phyloP scores from a whole-genome alignment of 2,888 invertebrate genomes.

The Dichetophora obliterata region DNA sequence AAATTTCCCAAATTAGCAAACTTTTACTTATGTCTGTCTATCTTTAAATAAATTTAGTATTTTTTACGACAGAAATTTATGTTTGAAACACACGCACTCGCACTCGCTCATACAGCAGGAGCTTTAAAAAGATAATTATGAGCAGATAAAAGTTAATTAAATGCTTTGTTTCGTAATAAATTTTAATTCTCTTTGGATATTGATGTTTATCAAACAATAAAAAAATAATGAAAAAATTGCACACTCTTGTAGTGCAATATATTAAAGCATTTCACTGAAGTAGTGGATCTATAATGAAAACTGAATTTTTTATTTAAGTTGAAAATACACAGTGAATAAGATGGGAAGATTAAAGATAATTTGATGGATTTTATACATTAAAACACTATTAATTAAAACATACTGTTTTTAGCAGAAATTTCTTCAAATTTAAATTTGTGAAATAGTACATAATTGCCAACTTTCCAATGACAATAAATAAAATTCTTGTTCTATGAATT shows the following conservation, averaged over 20 bases:
- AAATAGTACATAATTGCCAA: too few relatives aligned
- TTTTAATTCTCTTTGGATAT: too few relatives aligned
- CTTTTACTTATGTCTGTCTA: neutral
- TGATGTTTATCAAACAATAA: neutral
- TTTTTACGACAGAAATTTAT: neutral
- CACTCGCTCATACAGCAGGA: neutral
- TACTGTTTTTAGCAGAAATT: too few relatives aligned
- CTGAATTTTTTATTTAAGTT: neutral
- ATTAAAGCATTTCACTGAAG: neutral
- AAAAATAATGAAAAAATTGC: neutral
- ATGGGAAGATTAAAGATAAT: too few relatives aligned
- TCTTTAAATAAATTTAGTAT: conserved; percentile 3
- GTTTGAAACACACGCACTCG: neutral
- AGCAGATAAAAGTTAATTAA: neutral
- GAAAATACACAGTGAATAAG: too few relatives aligned
- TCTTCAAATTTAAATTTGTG: too few relatives aligned
- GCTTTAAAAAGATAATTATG: neutral
- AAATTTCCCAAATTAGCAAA: neutral
- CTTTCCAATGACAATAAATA: too few relatives aligned
- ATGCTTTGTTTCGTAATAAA: neutral
- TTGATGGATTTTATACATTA: too few relatives aligned
- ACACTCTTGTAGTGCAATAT: neutral
- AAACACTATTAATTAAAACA: too few relatives aligned
- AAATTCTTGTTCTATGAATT: too few relatives aligned
- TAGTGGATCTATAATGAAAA: neutral